Base-by-base conservation (phyloP, 2,797 vertebrate genomes). In the Pseudochaenichthys georgianus region DNA sequence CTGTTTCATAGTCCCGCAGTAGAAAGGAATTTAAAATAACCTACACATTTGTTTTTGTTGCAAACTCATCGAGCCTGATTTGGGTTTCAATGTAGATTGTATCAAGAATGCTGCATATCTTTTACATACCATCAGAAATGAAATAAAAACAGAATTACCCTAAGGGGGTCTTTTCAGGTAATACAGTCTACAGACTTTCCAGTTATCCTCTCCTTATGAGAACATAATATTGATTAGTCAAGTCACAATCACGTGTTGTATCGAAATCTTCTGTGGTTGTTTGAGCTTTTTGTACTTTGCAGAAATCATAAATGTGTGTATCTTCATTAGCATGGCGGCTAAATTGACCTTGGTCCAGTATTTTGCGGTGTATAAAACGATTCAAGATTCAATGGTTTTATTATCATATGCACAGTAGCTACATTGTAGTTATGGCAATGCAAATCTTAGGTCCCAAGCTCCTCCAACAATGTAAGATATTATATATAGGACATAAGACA, bases 191-290 rank as follows among this genome's bases (percentile, higher is more conserved):
- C 50, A 31, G 48, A 64, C 73, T 64, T 43, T 70, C 19, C 46
- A 67, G 34, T 86, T 79, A 81, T 65, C 48, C 21, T 64, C 68
- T 81, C 43, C 34, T 81, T 70, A 67, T 77, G 31, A 80, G 60
- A 63, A 57, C 67, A 70, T 52, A 16, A 50, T 83, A 50, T 83
- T 71, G 61, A 81, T 85, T 68, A 59, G 58, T 73, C 48, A 45
- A 54, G 41, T 57, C 60, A 46, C 17, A 73, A 28, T 57, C 38
- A 34, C 1, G 0, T 34, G 43, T 67, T 64, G 50, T 47, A 15
- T 34, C 17, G 28, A 16, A 66, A 15, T 28, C 12, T 13, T 3
- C 19, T 64, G 48, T 64, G 53, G 43, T 58, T 55, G 28, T 62
- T 55, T 12, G 2, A n/a, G 45, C 7, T 13, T 51, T 51, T 64